Conservation (phyloP, 2,113 vertebrate genomes). For the Engystomops pustulosus region DNA sequence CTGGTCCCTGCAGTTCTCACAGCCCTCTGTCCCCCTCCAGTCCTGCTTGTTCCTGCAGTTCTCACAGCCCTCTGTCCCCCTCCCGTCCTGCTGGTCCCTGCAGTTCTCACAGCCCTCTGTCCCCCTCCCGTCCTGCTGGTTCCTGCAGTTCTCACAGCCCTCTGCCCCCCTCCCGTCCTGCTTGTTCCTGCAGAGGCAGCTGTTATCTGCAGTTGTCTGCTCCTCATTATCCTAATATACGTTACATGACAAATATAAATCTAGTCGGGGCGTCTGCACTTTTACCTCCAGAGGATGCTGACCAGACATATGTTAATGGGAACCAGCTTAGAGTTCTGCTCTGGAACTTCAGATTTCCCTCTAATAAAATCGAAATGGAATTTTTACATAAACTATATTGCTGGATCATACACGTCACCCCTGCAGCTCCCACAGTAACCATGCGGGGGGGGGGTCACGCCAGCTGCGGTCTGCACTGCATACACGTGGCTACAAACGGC, state of each 20-base stretch:
- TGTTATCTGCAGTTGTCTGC: slow-evolving; percentile 29
- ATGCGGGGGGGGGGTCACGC: neutral
- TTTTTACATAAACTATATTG: neutral
- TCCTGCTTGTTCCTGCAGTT: too few species aligned
- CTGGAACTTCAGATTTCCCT: neutral
- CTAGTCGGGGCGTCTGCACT: slow-evolving; percentile 4
- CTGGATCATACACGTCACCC: neutral
- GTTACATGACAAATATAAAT: slow-evolving; percentile 26
- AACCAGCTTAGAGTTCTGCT: neutral
- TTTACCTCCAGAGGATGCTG: slow-evolving; percentile 3
- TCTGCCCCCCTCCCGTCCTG: neutral
- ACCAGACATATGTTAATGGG: slow-evolving; percentile 7
- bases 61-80: too few species aligned
- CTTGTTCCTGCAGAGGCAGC: neutral
- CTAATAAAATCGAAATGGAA: slow-evolving; percentile 1
- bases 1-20: too few species aligned
- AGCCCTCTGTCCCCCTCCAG: too few species aligned
- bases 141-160: neutral
- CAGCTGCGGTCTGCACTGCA: neutral
- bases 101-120: neutral
- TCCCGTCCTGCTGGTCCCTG: too few species aligned
- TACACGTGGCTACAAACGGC: neutral
- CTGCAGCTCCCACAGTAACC: neutral
- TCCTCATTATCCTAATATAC: slow-evolving; percentile 7
- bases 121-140: neutral